Conservation (phyloP, 1,140 invertebrate species). For the Philotrypesis tridentata region DNA sequence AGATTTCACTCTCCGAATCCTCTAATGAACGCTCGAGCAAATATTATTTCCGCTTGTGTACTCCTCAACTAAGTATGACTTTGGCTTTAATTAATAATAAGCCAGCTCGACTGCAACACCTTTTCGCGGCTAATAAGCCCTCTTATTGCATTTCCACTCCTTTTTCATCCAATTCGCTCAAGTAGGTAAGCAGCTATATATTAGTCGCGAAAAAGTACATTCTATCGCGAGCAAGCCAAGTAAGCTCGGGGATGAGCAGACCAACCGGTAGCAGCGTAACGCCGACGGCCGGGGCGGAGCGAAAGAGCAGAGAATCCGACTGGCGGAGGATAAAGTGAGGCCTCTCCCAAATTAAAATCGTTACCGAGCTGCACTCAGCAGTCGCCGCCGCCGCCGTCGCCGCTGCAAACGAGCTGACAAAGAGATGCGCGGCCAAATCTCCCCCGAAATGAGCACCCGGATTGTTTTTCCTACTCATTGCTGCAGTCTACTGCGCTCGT, state of each 20-base stretch:
- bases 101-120: too few species aligned
- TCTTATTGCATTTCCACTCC: constrained; percentile 18
- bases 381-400: not conserved
- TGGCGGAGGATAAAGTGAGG: constrained; percentile 53
- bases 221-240: too few species aligned
- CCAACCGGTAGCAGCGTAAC: not conserved
- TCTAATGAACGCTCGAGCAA: constrained; percentile 72
- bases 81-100: constrained; percentile 73
- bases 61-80: constrained; percentile 71
- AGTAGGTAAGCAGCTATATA: too few species aligned
- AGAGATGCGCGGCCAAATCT: too few species aligned
- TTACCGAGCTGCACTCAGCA: constrained; percentile 41
- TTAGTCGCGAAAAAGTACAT: too few species aligned
- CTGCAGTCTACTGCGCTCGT: constrained; percentile 52
- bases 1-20: constrained; percentile 50
- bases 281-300: too few species aligned
- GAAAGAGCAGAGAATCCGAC: not conserved
- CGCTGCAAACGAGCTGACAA: too few species aligned
- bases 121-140: too few species aligned
- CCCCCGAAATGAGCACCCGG: constrained; percentile 65
- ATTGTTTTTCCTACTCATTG: constrained; percentile 68
- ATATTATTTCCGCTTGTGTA: constrained; percentile 74
- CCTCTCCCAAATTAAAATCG: constrained; percentile 47
- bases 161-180: too few species aligned
- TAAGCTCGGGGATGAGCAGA: constrained; percentile 49